phyloP scores from a whole-genome alignment of 2,797 vertebrate genomes.

The Masticophis lateralis region DNA sequence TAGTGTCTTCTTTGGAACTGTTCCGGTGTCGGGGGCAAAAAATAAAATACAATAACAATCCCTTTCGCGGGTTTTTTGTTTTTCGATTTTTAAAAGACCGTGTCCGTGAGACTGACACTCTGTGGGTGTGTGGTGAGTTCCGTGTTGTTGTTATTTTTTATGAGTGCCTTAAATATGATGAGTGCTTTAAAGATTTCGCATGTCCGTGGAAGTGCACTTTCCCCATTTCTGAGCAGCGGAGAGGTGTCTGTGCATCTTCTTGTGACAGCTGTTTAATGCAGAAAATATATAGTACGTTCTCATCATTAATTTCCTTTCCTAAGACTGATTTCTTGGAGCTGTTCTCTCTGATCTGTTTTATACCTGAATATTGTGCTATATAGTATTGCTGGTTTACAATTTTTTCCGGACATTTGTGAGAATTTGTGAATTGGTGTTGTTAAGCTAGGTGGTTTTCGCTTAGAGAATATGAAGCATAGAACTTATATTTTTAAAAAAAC shows the following conservation, averaged over 20 bases:
- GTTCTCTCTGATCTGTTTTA: conserved; percentile 15
- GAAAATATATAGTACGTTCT: neutral
- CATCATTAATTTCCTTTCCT: neutral
- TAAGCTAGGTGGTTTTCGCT: conserved; percentile 1
- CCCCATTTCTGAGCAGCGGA: neutral
- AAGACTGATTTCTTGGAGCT: neutral
- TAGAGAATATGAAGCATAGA: neutral
- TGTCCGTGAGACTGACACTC: neutral
- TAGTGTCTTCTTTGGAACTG: conserved; percentile 39
- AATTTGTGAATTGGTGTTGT: neutral
- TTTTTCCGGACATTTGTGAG: conserved; percentile 8
- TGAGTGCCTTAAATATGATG: conserved; percentile 23
- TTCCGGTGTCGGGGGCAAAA: neutral
- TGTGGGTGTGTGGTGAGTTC: neutral
- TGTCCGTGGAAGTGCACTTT: conserved; percentile 17
- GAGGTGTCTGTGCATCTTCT: conserved; percentile 40
- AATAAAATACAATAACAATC: neutral
- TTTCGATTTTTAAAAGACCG: neutral
- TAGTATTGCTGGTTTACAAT: neutral
- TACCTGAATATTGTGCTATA: conserved; percentile 1
- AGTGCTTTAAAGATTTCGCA: conserved; percentile 34
- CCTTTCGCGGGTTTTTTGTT: neutral
- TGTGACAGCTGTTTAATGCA: conserved; percentile 37
- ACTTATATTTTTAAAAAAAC: neutral
- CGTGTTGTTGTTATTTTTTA: neutral